Evolutionary conservation across 2,113 vertebrate species (phyloP).

Genomic region (Hydrochoerus hydrochaeris): DNA sequence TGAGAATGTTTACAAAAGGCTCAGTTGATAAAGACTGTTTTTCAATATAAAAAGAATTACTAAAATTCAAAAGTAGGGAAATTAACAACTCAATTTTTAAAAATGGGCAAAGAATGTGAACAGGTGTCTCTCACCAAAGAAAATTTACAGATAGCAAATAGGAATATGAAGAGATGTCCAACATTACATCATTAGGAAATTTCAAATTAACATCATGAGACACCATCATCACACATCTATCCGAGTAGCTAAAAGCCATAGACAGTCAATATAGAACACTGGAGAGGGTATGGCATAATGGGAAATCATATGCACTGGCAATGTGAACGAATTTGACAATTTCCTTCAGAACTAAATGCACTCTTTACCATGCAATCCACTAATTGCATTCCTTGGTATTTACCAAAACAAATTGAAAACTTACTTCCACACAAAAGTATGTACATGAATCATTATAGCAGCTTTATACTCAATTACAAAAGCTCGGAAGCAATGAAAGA

Average conservation of each 20-base stretch:
- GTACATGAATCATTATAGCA: background rate
- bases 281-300: background rate
- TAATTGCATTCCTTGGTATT: background rate
- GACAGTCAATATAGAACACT: background rate
- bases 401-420: background rate
- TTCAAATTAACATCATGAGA: constrained; percentile 2
- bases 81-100: background rate
- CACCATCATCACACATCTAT: background rate
- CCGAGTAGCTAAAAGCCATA: background rate
- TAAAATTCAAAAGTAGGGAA: background rate
- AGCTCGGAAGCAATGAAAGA: background rate
- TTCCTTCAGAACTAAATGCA: constrained; percentile 15
- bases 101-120: background rate
- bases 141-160: background rate
- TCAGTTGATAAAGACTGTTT: background rate
- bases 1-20: constrained; percentile 5
- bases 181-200: background rate
- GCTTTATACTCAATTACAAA: constrained; percentile 26
- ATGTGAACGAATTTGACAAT: background rate
- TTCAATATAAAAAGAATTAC: background rate
- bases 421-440: background rate
- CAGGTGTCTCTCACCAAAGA: background rate
- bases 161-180: background rate
- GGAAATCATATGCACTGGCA: background rate
- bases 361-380: background rate